phyloP scores from a whole-genome alignment of 64 coral and sea anemone genomes.

The Pocillopora damicornis region DNA sequence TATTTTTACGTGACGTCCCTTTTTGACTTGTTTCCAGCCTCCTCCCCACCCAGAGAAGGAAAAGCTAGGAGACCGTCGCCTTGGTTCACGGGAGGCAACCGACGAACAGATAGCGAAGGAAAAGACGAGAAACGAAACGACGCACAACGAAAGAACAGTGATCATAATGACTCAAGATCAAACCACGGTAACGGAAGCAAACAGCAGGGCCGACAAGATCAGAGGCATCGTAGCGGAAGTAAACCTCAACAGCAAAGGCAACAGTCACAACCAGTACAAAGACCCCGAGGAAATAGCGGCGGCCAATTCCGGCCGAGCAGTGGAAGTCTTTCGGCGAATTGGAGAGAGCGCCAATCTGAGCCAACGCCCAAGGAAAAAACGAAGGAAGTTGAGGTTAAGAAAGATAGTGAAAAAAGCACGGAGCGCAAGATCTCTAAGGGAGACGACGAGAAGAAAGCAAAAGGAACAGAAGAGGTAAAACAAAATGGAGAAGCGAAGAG shows the following conservation, averaged over 20 bases:
- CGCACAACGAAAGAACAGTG: not conserved
- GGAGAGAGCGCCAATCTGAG: slow-evolving; percentile 42
- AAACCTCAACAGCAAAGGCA: slow-evolving; percentile 32
- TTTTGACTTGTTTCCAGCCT: not conserved
- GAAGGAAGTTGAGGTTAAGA: not conserved
- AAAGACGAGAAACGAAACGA: slow-evolving; percentile 61
- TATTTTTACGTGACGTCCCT: not conserved
- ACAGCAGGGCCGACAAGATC: slow-evolving; percentile 36
- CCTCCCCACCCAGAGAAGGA: slow-evolving; percentile 12
- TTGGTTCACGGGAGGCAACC: slow-evolving; percentile 55
- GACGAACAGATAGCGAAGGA: slow-evolving; percentile 71
- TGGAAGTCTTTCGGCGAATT: slow-evolving; percentile 55
- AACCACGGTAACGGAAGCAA: slow-evolving; percentile 37
- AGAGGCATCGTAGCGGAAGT: slow-evolving; percentile 24
- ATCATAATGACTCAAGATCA: slow-evolving; percentile 16
- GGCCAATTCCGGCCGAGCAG: slow-evolving; percentile 32
- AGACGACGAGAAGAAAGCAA: slow-evolving; percentile 3
- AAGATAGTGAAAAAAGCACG: slow-evolving; percentile 8
- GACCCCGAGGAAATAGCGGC: slow-evolving; percentile 38
- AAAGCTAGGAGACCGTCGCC: slow-evolving; percentile 54
- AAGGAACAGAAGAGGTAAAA: not conserved
- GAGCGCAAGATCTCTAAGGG: not conserved
- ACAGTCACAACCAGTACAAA: slow-evolving; percentile 22
- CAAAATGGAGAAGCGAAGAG: not conserved
- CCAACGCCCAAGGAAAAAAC: not conserved